Conservation (phyloP, 2,797 vertebrate species). For the Anguilla obscura region DNA sequence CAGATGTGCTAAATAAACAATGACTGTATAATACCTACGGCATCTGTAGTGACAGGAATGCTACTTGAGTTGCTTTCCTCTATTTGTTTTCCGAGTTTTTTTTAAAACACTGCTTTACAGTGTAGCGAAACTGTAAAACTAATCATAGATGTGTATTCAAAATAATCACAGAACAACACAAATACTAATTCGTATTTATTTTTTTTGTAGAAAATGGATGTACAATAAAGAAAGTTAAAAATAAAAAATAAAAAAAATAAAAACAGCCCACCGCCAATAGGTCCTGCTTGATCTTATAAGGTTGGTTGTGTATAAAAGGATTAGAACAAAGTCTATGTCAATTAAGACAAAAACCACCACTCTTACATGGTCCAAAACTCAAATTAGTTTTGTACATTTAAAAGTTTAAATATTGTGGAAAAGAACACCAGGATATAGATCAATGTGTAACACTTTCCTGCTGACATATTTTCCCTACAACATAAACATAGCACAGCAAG, state of each 20-base stretch:
- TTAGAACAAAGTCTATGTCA: not conserved
- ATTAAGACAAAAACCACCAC: not conserved
- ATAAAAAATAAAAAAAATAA: not conserved
- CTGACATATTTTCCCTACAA: not conserved
- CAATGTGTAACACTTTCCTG: not conserved
- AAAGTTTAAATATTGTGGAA: not conserved
- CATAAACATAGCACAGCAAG: not conserved
- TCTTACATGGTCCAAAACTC: not conserved
- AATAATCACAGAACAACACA: not conserved
- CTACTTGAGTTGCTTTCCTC: too few species aligned
- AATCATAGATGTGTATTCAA: too few species aligned
- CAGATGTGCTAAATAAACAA: too few species aligned
- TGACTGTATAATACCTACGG: too few species aligned
- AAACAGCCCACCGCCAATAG: not conserved
- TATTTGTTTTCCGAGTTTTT: too few species aligned
- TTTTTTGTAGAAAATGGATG: not conserved
- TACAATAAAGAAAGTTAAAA: not conserved
- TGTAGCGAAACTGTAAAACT: too few species aligned
- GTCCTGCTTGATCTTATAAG: not conserved
- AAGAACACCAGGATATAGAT: not conserved
- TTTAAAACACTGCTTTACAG: too few species aligned
- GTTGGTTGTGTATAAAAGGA: not conserved
- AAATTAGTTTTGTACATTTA: not conserved
- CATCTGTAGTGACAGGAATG: too few species aligned
- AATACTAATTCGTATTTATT: not conserved